Conservation (phyloP, 1,140 invertebrate genomes). For the Lasioglossum baleicum region DNA sequence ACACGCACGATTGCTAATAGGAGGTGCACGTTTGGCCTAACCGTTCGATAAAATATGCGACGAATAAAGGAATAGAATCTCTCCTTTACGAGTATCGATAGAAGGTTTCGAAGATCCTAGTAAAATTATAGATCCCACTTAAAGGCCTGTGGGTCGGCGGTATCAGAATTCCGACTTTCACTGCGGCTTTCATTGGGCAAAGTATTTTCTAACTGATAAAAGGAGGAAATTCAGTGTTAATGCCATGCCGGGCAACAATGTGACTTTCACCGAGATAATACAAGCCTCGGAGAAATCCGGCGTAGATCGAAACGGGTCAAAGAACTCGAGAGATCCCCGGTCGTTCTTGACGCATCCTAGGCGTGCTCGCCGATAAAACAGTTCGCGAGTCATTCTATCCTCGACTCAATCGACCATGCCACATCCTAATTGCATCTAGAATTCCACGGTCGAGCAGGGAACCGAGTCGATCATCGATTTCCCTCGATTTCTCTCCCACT, state of each 20-base stretch:
- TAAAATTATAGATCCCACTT: not conserved
- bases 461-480: conserved; percentile 43
- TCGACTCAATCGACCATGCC: conserved; percentile 4
- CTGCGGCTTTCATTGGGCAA: not conserved
- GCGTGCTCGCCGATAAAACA: conserved; percentile 19
- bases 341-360: conserved; percentile 17
- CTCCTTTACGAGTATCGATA: not conserved
- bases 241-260: conserved; percentile 10
- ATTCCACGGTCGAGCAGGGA: conserved; percentile 4
- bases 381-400: not conserved
- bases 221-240: conserved; percentile 23
- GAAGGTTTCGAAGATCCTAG: no score
- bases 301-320: conserved; percentile 40
- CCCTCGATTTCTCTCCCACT: conserved; percentile 27
- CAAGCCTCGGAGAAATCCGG: conserved; percentile 35
- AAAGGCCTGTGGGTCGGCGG: not conserved
- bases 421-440: not conserved
- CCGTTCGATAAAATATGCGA: no score
- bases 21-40: no score
- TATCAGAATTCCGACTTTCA: conserved; percentile 16
- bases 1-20: no score
- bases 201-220: conserved; percentile 19
- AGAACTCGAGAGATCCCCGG: conserved; percentile 40
- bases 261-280: conserved; percentile 54
- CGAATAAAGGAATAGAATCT: not conserved